Percentiles rank a stretch among this genome's conserved stretches.
phyloP scores from a whole-genome alignment of 2,888 invertebrate genomes.

The Pocota personata region DNA sequence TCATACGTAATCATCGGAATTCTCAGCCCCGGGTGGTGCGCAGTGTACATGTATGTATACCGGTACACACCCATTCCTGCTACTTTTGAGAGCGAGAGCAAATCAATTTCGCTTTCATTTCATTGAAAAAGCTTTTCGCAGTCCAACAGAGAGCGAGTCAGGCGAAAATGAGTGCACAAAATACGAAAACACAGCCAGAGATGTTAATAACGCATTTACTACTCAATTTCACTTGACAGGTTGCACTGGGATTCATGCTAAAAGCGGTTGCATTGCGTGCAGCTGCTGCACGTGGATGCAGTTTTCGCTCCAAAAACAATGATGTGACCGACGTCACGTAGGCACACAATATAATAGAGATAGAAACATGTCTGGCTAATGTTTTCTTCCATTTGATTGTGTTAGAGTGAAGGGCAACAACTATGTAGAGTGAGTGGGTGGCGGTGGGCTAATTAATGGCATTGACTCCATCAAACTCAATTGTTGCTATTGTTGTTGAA shows the following conservation, averaged over 20 bases:
- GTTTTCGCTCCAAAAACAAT: not conserved
- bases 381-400: not conserved
- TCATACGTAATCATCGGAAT: slow-evolving; percentile 5
- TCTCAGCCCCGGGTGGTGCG: not conserved
- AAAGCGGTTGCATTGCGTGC: not conserved
- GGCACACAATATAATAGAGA: slow-evolving; percentile 11
- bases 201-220: slow-evolving; percentile 27
- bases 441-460: not conserved
- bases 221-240: slow-evolving; percentile 15
- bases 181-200: not conserved
- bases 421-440: not conserved
- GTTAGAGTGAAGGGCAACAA: not conserved
- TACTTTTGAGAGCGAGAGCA: slow-evolving; percentile 25
- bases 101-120: slow-evolving; percentile 59
- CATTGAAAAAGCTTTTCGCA: slow-evolving; percentile 35
- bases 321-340: slow-evolving; percentile 49
- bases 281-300: slow-evolving; percentile 16
- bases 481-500: not conserved
- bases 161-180: not conserved
- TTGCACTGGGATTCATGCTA: not conserved
- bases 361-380: not conserved
- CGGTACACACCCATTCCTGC: slow-evolving; percentile 34
- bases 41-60: not conserved
- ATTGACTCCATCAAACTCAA: slow-evolving; percentile 5
- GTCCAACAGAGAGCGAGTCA: not conserved